Base-by-base conservation (phyloP, 1,140 invertebrate genomes). In the Zaprionus ornatus region DNA sequence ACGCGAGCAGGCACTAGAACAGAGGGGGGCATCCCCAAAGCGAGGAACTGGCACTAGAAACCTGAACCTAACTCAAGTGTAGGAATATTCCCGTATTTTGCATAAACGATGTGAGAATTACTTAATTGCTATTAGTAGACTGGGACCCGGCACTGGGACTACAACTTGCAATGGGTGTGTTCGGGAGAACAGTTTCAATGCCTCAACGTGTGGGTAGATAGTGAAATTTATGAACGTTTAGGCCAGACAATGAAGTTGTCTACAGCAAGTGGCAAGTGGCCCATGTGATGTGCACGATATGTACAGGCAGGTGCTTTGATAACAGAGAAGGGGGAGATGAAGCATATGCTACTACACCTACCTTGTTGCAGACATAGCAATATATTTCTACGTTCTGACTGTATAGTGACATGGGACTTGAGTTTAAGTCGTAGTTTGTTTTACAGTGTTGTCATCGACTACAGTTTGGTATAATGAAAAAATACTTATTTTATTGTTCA, bases 101-200 rank as follows among this genome's bases (percentile, higher is more conserved):
- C 86, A 90, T 90, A 90, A 90, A 90, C 86, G 86, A 90, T 90
- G 86, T 90, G 86, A 90, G 86, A 90, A 90, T 90, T 90, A 90
- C 86, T 90, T 90, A 90, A 90, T 90, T 90, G 86, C 82, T 80
- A 59, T 64, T 74, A 78, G 52, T 19, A 12, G 45, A 50, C 45
- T n/a, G 45, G 17, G 17, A 48, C 12, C 42, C 13, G 37, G 37
- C 13, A 40, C 37, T 40, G 15, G 5, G 2, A 40, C 37, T 40
- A 6, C 13, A 15, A 72, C 65, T 56, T 59, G 64, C 57, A n/a
- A 71, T 77, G 63, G 64, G 45, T 76, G 50, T 74, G 61, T 54
- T 66, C 71, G 76, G 69, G 37, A 35, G 55, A 60, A 65, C 29
- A 50, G 57, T 75, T 64, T 17, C 29, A 62, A 50, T 50, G 66